phyloP scores from a whole-genome alignment of 2,888 invertebrate species.

The Aphodius granarius region DNA sequence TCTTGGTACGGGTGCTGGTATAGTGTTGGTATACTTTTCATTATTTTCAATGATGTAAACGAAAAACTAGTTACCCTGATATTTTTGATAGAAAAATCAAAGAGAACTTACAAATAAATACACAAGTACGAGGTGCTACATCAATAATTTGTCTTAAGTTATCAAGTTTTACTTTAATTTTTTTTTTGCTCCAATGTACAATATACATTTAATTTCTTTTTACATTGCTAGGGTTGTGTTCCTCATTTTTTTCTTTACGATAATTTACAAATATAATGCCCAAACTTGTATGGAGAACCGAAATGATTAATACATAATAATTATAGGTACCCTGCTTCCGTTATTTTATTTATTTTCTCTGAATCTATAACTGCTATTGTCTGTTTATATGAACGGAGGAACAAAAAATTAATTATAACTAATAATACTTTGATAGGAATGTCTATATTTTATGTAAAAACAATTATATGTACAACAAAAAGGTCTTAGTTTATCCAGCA shows the following conservation, averaged over 20 bases:
- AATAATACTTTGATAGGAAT: slow-evolving; percentile 56
- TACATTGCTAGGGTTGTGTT: slow-evolving; percentile 55
- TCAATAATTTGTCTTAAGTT: slow-evolving; percentile 37
- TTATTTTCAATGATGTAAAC: not conserved
- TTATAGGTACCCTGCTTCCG: slow-evolving; percentile 6
- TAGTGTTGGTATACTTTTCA: not conserved
- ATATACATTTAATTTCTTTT: slow-evolving; percentile 45
- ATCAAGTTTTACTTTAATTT: slow-evolving; percentile 37
- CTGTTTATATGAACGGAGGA: not conserved
- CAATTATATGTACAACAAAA: slow-evolving; percentile 49
- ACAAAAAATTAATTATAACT: slow-evolving; percentile 39
- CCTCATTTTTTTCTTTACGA: slow-evolving; percentile 41
- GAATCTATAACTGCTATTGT: not conserved
- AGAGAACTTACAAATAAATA: not conserved
- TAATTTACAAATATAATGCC: slow-evolving; percentile 19
- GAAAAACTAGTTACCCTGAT: not conserved
- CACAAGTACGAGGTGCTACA: slow-evolving; percentile 50
- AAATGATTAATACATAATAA: slow-evolving; percentile 4
- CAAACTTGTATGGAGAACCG: not conserved
- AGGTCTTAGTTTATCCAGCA: slow-evolving; percentile 46
- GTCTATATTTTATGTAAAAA: slow-evolving; percentile 39
- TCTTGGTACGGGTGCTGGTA: slow-evolving; percentile 16
- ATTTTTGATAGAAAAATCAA: slow-evolving; percentile 3
- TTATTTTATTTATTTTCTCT: not conserved
- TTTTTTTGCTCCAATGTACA: slow-evolving; percentile 52